Evolutionary conservation across 2,888 invertebrate species (phyloP).

Genomic region (Rhamnusium bicolor): DNA sequence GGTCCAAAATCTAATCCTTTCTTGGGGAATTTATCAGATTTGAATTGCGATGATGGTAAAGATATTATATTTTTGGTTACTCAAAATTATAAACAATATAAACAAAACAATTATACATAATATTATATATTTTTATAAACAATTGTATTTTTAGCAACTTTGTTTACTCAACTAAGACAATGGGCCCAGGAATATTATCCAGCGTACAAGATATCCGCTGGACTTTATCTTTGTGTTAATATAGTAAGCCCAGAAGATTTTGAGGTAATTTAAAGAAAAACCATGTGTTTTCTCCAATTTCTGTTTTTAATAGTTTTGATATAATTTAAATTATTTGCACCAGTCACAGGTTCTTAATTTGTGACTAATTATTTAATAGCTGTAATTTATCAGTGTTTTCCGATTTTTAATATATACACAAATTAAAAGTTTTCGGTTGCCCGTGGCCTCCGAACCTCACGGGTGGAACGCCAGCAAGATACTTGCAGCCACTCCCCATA

Average conservation of each 20-base stretch:
- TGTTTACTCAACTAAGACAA: conserved; percentile 26
- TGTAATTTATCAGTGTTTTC: too few relatives aligned
- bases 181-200: conserved; percentile 43
- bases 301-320: too few relatives aligned
- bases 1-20: neutral
- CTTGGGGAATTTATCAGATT: neutral
- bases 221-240: conserved; percentile 20
- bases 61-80: neutral
- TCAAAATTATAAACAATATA: neutral
- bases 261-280: conserved; percentile 38
- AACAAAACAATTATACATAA: neutral
- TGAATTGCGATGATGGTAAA: conserved; percentile 8
- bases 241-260: conserved; percentile 42
- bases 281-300: too few relatives aligned
- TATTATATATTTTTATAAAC: neutral
- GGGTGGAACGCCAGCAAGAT: too few relatives aligned
- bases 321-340: too few relatives aligned
- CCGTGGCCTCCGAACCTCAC: too few relatives aligned
- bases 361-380: too few relatives aligned
- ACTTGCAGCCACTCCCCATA: too few relatives aligned
- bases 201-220: conserved; percentile 26
- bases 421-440: too few relatives aligned
- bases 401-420: too few relatives aligned
- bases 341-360: too few relatives aligned
- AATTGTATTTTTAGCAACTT: conserved; percentile 29